Percentiles rank a stretch among this genome's conserved stretches.
phyloP scores from a whole-genome alignment of 2,888 invertebrate genomes.

The Listrodromus nycthemerus region DNA sequence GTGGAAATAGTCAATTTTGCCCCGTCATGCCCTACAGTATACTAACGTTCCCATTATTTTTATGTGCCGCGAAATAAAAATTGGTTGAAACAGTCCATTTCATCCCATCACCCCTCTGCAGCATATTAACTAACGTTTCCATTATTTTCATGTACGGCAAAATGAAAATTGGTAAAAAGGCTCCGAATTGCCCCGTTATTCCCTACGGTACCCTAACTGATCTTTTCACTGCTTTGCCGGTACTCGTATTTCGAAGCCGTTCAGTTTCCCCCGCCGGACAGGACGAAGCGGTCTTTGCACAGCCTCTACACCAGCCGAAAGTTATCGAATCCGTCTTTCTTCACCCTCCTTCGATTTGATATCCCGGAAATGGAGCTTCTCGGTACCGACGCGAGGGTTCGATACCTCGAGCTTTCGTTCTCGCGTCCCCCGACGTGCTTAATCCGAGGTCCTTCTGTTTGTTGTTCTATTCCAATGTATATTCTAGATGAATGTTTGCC shows the following conservation, averaged over 20 bases:
- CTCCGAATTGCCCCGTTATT: background rate
- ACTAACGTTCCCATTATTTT: background rate
- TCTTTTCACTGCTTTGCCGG: too few relatives aligned
- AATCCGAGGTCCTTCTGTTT: slow-evolving; percentile 7
- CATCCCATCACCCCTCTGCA: background rate
- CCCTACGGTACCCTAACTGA: too few relatives aligned
- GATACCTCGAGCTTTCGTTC: background rate
- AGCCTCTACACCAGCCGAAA: background rate
- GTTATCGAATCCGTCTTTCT: background rate
- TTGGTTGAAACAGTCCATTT: background rate
- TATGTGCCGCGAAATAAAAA: background rate
- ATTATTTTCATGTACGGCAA: background rate
- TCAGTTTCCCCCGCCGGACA: too few relatives aligned
- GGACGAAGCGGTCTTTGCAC: too few relatives aligned
- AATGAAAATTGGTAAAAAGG: background rate
- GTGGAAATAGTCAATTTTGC: too few relatives aligned
- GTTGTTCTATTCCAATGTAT: slow-evolving; percentile 10
- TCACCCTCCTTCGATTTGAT: background rate
- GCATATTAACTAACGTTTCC: background rate
- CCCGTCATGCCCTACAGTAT: too few relatives aligned
- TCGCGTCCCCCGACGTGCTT: background rate
- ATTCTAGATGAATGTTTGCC: background rate
- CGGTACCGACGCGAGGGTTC: background rate
- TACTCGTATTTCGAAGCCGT: too few relatives aligned
- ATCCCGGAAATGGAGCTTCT: background rate